Conservation (phyloP, 2,113 vertebrate genomes). For the Oostethus manadensis region DNA sequence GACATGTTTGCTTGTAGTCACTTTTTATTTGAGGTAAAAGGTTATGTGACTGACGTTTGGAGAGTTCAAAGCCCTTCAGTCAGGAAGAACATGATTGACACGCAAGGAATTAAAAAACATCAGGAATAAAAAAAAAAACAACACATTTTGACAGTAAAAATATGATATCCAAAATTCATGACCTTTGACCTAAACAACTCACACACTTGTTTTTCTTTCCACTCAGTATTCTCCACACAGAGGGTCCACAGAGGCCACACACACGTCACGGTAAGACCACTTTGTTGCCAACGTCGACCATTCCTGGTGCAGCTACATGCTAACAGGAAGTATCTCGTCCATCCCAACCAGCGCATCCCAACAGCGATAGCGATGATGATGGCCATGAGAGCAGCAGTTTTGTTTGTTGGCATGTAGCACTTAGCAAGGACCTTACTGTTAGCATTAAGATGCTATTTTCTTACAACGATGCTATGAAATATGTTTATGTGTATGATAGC, state of each 20-base stretch:
- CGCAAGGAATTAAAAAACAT: neutral
- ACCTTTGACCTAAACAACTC: neutral
- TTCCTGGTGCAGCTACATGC: neutral
- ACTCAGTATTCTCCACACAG: neutral
- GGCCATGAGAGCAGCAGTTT: too few relatives aligned
- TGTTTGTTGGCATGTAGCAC: neutral
- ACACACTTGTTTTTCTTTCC: neutral
- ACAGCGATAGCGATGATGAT: neutral
- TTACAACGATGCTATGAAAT: too few relatives aligned
- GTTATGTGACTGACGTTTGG: too few relatives aligned
- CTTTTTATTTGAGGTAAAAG: too few relatives aligned
- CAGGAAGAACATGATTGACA: too few relatives aligned
- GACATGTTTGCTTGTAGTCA: too few relatives aligned
- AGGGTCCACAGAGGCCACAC: too few relatives aligned
- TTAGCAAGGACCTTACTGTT: neutral
- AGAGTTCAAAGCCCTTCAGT: too few relatives aligned
- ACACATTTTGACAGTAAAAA: neutral
- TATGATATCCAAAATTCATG: neutral
- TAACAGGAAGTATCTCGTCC: neutral
- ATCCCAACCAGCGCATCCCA: neutral
- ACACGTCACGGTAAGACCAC: too few relatives aligned
- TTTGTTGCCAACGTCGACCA: too few relatives aligned
- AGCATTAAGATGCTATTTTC: too few relatives aligned
- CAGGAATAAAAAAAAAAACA: neutral
- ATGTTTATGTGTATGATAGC: neutral